A percentile compares a stretch with the other conserved stretches of the same genome.
phyloP scores from a whole-genome alignment of 2,888 invertebrate species.

The Notodonta dromedarius region DNA sequence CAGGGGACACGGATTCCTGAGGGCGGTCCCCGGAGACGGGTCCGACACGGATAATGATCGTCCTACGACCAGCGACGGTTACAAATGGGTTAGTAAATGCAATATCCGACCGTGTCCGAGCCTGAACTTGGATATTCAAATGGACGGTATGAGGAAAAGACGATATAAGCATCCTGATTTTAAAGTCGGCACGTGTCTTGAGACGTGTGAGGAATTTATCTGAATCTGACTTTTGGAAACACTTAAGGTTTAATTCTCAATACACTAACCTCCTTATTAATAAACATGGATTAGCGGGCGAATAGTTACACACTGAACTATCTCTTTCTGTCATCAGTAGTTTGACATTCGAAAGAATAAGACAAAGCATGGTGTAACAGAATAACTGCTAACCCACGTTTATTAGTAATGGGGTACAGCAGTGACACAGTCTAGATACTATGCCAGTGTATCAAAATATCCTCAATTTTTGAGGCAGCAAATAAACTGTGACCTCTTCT shows the following conservation, averaged over 20 bases:
- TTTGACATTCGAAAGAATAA: too few species aligned
- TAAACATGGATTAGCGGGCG: too few species aligned
- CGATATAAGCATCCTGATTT: slow-evolving; percentile 59
- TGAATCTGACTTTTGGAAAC: slow-evolving; percentile 17
- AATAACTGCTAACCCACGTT: too few species aligned
- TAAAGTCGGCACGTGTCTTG: slow-evolving; percentile 46
- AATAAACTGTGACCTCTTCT: background rate
- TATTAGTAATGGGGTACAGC: too few species aligned
- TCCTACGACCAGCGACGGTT: slow-evolving; percentile 73
- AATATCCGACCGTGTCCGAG: slow-evolving; percentile 78
- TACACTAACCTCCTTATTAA: too few species aligned
- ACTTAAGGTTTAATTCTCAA: background rate
- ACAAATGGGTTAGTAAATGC: slow-evolving; percentile 83
- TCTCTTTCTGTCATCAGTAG: too few species aligned
- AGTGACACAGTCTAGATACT: too few species aligned
- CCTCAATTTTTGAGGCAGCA: too few species aligned
- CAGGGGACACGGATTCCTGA: slow-evolving; percentile 65
- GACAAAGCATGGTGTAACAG: too few species aligned
- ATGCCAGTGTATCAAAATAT: too few species aligned
- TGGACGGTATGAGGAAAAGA: slow-evolving; percentile 52
- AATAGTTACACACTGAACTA: too few species aligned
- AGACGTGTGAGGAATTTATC: slow-evolving; percentile 31
- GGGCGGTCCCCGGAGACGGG: slow-evolving; percentile 67
- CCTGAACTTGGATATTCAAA: slow-evolving; percentile 73
- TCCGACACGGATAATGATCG: slow-evolving; percentile 80